Percentiles rank a stretch among this genome's conserved stretches.
Conservation (phyloP, 2,888 invertebrate species). For the Drosophila kambysellisi region DNA sequence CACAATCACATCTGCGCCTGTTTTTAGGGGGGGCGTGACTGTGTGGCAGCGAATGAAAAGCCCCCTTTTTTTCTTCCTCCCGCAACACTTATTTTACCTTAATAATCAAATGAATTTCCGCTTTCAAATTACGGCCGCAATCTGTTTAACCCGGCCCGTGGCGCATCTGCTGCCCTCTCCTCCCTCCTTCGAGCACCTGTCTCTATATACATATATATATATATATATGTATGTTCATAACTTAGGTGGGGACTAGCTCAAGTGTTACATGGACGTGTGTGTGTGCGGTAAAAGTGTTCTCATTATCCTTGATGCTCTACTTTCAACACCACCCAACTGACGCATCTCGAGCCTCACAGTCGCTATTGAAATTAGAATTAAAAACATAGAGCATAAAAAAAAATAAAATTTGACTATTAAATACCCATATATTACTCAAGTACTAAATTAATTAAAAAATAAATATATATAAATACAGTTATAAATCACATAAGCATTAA, state of each 20-base stretch:
- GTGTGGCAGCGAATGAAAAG: neutral
- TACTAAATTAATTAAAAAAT: neutral
- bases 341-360: constrained; percentile 38
- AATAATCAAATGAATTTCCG: constrained; percentile 80
- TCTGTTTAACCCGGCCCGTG: constrained; percentile 69
- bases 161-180: constrained; percentile 20
- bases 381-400: neutral
- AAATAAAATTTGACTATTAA: neutral
- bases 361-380: constrained; percentile 29
- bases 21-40: constrained; percentile 8
- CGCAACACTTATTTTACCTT: constrained; percentile 74
- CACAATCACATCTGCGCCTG: constrained; percentile 13
- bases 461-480: neutral
- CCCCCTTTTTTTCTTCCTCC: neutral
- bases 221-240: constrained; percentile 23
- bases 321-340: constrained; percentile 58
- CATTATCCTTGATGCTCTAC: constrained; percentile 76
- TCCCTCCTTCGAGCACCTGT: constrained; percentile 35
- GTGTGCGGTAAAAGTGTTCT: constrained; percentile 65
- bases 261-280: constrained; percentile 49
- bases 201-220: constrained; percentile 31
- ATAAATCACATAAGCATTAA: neutral
- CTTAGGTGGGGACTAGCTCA: constrained; percentile 53
- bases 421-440: neutral
- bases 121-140: constrained; percentile 80